Base-by-base conservation (phyloP, 1,140 invertebrate genomes). In the Gryon sp. region DNA sequence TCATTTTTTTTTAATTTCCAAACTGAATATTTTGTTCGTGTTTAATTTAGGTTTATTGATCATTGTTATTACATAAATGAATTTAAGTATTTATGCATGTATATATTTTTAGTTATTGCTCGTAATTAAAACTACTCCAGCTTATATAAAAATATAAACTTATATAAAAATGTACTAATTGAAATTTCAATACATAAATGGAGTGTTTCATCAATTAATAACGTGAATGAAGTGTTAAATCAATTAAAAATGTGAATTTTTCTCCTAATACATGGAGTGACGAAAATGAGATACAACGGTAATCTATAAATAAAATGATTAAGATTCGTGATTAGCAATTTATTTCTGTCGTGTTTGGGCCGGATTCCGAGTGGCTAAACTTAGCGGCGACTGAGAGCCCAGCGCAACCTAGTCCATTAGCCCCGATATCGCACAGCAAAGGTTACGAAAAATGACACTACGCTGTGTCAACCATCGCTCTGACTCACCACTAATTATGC, bases 331-430 rank as follows among this genome's bases (percentile, higher is more conserved):
- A 87, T 87, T 86, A 86, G 81, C 55, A 65, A 86, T 87, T 87
- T 87, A 87, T 87, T 86, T 87, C 72, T 76, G 83, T 83, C 75
- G 72, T 84, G 82, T 87, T 86, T 84, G 84, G 80, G 82, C 80
- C 79, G 79, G 76, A 85, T 85, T 84, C 80, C 82, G 24, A 60
- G 48, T 24, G 32, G 80, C 82, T 86, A 86, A 85, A 87, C 76
- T 87, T 87, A 85, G 84, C 83, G 69, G n/a, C 68, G 40, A 70
- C 79, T 78, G 78, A 73, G 60, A 70, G 62, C 68, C 68, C 79
- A 72, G 73, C 80, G 77, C 84, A 87, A 87, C 83, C 79, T 86
- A 84, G 84, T 86, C 87, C 81, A 87, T 87, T 87, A 87, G 83
- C 86, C 85, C 81, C 84, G 66, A 86, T 87, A 83, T 80, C 73